Conservation (phyloP, 2,888 invertebrate genomes). For the Selenia dentaria region DNA sequence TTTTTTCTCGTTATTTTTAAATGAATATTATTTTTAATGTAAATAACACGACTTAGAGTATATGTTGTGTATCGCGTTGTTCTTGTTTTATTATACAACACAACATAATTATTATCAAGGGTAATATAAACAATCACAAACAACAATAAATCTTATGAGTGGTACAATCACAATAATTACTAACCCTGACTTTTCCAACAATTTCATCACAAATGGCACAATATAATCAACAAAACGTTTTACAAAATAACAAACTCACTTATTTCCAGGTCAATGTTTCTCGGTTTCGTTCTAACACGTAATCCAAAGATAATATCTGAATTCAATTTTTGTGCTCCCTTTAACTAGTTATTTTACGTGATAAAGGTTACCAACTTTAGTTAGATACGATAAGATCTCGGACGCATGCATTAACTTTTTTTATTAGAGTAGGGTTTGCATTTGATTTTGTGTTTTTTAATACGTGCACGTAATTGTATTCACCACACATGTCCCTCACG, state of each 20-base stretch:
- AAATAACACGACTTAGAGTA: no score
- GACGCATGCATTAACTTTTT: slow-evolving; percentile 9
- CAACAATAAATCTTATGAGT: slow-evolving; percentile 8
- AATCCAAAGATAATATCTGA: slow-evolving; percentile 19
- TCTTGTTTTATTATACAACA: no score
- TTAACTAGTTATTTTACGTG: slow-evolving; percentile 6
- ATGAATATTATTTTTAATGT: no score
- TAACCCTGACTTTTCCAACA: slow-evolving; percentile 23
- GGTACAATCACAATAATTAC: slow-evolving; percentile 8
- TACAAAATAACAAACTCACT: slow-evolving; percentile 15
- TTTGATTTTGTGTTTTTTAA: no score
- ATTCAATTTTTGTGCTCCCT: slow-evolving; percentile 23
- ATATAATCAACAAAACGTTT: slow-evolving; percentile 18
- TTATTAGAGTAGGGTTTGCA: not conserved
- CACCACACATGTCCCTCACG: no score
- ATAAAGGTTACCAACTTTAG: slow-evolving; percentile 8
- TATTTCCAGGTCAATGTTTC: slow-evolving; percentile 21
- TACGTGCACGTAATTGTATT: no score
- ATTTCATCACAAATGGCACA: slow-evolving; percentile 16
- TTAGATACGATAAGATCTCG: slow-evolving; percentile 14
- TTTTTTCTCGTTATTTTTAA: no score
- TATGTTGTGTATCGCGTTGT: no score
- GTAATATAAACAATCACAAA: slow-evolving; percentile 1
- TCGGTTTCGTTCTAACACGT: slow-evolving; percentile 22
- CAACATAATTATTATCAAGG: not conserved